Conservation (phyloP, 1,140 invertebrate genomes). For the Globodera ellingtonae region DNA sequence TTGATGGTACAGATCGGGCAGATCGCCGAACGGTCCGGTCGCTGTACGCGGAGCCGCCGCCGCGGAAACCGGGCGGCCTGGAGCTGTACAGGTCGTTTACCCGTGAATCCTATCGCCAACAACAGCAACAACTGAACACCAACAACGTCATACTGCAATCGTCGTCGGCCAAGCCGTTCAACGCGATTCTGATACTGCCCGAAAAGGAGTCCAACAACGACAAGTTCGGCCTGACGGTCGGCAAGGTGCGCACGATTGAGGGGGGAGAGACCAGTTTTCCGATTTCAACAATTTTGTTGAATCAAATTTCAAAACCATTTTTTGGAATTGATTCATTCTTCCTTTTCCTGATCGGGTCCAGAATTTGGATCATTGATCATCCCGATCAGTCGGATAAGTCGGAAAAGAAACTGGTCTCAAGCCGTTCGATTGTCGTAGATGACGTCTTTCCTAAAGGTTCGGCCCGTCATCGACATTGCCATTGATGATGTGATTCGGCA, state of each 20-base stretch:
- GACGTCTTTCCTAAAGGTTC: neutral
- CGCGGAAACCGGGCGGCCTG: neutral
- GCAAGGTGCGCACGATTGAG: slow-evolving; percentile 43
- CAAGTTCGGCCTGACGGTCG: slow-evolving; percentile 61
- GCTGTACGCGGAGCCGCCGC: neutral
- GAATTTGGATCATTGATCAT: too few species aligned
- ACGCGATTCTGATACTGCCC: slow-evolving; percentile 60
- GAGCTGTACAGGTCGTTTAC: slow-evolving; percentile 4
- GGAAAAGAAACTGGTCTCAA: neutral
- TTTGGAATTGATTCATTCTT: too few species aligned
- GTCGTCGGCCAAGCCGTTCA: slow-evolving; percentile 46
- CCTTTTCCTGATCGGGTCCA: too few species aligned
- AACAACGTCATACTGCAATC: neutral
- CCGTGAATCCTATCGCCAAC: neutral
- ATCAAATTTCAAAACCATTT: too few species aligned
- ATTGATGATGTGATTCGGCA: slow-evolving; percentile 55
- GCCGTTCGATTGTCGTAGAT: neutral
- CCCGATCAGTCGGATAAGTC: too few species aligned
- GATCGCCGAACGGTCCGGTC: too few species aligned
- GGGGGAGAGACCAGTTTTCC: too few species aligned
- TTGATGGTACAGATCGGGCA: neutral
- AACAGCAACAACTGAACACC: neutral
- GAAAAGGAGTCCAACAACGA: slow-evolving; percentile 55
- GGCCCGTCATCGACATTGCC: slow-evolving; percentile 63
- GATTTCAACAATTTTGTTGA: too few species aligned